phyloP scores from a whole-genome alignment of 2,113 vertebrate genomes.

The Heterocephalus glaber region DNA sequence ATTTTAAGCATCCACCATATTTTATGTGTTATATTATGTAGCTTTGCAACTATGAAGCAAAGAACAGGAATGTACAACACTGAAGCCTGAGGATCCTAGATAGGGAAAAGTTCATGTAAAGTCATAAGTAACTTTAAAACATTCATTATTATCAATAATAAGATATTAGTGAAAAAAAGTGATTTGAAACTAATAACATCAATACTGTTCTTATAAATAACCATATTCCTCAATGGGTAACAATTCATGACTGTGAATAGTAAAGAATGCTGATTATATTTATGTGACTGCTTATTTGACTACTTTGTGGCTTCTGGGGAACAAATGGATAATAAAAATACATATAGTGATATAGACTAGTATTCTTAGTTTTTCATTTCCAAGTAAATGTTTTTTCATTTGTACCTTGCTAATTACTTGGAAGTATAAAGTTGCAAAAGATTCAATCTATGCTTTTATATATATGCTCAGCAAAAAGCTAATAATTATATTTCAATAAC shows the following conservation, averaged over 20 bases:
- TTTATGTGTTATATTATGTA: neutral
- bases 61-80: neutral
- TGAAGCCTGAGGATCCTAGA: neutral
- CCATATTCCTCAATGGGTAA: neutral
- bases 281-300: conserved; percentile 43
- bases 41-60: neutral
- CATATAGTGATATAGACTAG: conserved; percentile 7
- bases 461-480: neutral
- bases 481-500: neutral
- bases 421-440: conserved; percentile 17
- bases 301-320: neutral
- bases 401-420: neutral
- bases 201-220: neutral
- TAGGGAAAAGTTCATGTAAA: conserved; percentile 20
- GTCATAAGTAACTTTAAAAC: conserved; percentile 20
- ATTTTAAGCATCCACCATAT: neutral
- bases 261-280: conserved; percentile 47
- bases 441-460: conserved; percentile 20
- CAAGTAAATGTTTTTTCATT: conserved; percentile 35
- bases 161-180: neutral
- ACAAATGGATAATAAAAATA: conserved; percentile 51
- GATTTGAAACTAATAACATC: conserved; percentile 5
- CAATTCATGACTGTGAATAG: neutral
- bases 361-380: conserved; percentile 41
- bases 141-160: conserved; percentile 27